Evolutionary conservation across 2,888 invertebrate genomes (phyloP), one percentile per base, ranked within the genome.

Genomic region (Calameuta filiformis): DNA sequence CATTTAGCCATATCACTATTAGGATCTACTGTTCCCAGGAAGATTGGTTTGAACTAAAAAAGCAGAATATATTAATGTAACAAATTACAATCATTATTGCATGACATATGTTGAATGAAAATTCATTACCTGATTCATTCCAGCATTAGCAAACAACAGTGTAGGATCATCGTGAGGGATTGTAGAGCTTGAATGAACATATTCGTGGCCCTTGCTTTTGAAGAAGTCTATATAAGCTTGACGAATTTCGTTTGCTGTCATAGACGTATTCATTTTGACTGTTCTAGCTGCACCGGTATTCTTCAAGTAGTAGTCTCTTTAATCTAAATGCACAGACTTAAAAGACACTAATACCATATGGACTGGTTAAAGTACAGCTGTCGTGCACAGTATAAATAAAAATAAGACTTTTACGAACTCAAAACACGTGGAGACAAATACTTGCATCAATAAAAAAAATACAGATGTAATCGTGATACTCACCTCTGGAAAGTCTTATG

Each of bases 101-200:
- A 56, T 71, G 12, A 33, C 71, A 71, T 71, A 30, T 71, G 12
- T 71, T 56, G 34, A 73, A 12, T 56, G 71, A 12, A 69, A 73
- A 31, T 71, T 68, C 33, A 37, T 78, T 89, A 95, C 95, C 93
- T 99, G 99, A 92, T 99, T 99, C 99, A 99, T 99, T 76, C 98
- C 99, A 82, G 99, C 99, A 94, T 99, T 99, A 75, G 99, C 94
- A 92, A 99, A 99, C 0, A 99, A 93, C 79, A 99, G 93, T 1
- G 99, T 99, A 35, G 99, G 99, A 92, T 99, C 99, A 93, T 99
- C 99, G 83, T 97, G 93, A 1, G 99, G 99, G 89, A 99, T 98
- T 33, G 98, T 98, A 69, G 98, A 98, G 73, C 98, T 99, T 0
- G 99, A 99, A 92, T 99, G 99, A 35, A 98, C 97, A 94, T 99